These are phyloP conservation scores for Diarsia brunnea DNA, from an alignment of 2,888 invertebrate genomes.

Conservation along the genomic window DNA sequence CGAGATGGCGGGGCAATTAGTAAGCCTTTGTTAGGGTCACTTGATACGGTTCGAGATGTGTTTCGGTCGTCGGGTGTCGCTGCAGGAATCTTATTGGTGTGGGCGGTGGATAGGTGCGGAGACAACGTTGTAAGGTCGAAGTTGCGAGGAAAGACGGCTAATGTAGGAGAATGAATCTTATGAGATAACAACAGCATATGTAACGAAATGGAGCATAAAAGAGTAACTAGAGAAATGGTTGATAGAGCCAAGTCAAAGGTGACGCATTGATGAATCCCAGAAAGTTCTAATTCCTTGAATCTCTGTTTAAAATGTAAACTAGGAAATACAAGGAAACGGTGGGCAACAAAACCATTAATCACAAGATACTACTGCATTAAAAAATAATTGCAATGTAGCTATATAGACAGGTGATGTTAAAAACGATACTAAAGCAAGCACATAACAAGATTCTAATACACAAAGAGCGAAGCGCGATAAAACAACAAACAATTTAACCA, in stretches of 20 bases:
- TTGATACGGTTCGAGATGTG: slow-evolving; percentile 67
- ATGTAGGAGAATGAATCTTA: not conserved
- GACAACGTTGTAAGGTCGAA: not conserved
- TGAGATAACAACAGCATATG: not conserved
- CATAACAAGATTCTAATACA: slow-evolving; percentile 41
- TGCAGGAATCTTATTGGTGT: slow-evolving; percentile 66
- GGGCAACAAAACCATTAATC: not conserved
- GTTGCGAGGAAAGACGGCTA: not conserved
- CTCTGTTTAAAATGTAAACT: not conserved
- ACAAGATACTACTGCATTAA: not conserved
- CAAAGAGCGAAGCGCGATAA: slow-evolving; percentile 15
- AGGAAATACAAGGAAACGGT: not conserved
- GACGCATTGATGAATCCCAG: not conserved
- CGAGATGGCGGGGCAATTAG: slow-evolving; percentile 88
- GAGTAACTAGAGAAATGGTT: not conserved
- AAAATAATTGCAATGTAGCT: not conserved
- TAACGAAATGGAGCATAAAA: not conserved
- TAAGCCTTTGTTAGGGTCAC: slow-evolving; percentile 82
- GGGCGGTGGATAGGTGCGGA: slow-evolving; percentile 40
- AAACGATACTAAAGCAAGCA: not conserved
- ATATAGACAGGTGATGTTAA: not conserved
- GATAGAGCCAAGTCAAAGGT: not conserved
- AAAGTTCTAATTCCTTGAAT: not conserved
- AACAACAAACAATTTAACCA: slow-evolving; percentile 60
- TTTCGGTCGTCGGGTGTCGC: slow-evolving; percentile 48